Conservation (phyloP, 2,888 invertebrate species). For the Drosophila sordidula region DNA sequence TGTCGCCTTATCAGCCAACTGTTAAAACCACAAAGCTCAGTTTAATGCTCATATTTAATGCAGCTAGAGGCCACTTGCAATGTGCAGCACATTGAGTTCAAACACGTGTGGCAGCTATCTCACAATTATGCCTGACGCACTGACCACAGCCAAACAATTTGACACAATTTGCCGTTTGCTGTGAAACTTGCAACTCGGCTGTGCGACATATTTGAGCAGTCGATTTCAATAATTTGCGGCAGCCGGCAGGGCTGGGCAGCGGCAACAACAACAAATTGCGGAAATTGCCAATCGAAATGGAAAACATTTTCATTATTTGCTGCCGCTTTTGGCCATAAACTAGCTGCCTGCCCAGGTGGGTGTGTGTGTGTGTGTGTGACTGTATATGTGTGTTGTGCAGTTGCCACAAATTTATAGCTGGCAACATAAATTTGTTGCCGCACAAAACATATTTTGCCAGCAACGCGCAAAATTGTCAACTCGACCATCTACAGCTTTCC, state of each 20-base stretch:
- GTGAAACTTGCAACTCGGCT: constrained; percentile 19
- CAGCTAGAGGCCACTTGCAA: constrained; percentile 2
- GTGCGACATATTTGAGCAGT: constrained; percentile 66
- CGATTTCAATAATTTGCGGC: constrained; percentile 69
- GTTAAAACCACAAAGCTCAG: constrained; percentile 3
- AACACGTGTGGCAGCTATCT: constrained; percentile 9
- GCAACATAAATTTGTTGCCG: constrained; percentile 51
- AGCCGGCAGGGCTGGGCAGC: constrained; percentile 30
- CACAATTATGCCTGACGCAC: constrained; percentile 23
- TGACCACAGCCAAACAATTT: constrained; percentile 32
- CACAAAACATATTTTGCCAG: constrained; percentile 59
- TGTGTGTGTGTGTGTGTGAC: constrained; percentile 27
- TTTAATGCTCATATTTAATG: constrained; percentile 5
- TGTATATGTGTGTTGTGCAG: constrained; percentile 29
- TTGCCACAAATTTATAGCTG: constrained; percentile 48
- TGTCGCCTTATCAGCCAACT: constrained; percentile 28
- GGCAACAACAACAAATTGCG: constrained; percentile 72
- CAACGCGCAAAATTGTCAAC: constrained; percentile 70
- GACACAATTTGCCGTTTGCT: constrained; percentile 20
- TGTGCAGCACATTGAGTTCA: constrained; percentile 19
- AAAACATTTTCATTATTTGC: constrained; percentile 82
- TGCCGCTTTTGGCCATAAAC: constrained; percentile 65
- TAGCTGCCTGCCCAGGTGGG: constrained; percentile 66
- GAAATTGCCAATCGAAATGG: constrained; percentile 82
- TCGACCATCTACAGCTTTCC: constrained; percentile 40